Conservation (phyloP, 2,113 vertebrate genomes). For the Paracanthobrama guichenoti region DNA sequence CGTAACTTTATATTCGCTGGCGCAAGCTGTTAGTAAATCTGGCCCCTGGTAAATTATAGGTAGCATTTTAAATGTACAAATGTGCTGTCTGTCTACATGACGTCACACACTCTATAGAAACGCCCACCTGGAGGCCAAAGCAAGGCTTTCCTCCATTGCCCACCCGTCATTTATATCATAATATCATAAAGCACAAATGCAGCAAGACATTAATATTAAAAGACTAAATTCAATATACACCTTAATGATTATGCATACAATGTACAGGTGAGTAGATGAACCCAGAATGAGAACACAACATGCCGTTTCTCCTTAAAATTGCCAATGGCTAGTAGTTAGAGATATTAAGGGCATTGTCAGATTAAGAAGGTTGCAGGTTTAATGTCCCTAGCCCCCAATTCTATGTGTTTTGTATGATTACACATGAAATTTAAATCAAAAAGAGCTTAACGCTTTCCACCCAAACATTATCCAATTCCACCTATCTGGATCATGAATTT, state of each 20-base stretch:
- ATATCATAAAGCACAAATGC: too few species aligned
- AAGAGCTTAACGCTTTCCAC: conserved; percentile 8
- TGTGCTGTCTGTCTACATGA: neutral
- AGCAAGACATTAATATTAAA: too few species aligned
- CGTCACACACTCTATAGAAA: too few species aligned
- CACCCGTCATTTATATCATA: too few species aligned
- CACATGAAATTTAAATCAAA: neutral
- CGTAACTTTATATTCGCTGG: neutral
- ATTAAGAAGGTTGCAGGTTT: neutral
- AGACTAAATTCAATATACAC: too few species aligned
- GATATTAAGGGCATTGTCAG: conserved; percentile 1
- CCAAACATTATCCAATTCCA: conserved; percentile 19
- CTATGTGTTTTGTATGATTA: neutral
- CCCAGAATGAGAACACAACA: too few species aligned
- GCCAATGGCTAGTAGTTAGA: neutral
- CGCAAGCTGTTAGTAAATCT: too few species aligned
- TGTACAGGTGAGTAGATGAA: too few species aligned
- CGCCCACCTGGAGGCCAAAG: too few species aligned
- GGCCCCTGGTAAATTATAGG: neutral
- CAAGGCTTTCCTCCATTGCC: too few species aligned
- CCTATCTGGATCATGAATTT: conserved; percentile 3
- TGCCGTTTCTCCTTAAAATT: neutral
- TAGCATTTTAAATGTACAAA: neutral
- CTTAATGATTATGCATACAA: too few species aligned
- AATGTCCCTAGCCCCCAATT: neutral